Evolutionary conservation across 1,140 invertebrate species (phyloP).

Genomic region (Euwallacea similis): DNA sequence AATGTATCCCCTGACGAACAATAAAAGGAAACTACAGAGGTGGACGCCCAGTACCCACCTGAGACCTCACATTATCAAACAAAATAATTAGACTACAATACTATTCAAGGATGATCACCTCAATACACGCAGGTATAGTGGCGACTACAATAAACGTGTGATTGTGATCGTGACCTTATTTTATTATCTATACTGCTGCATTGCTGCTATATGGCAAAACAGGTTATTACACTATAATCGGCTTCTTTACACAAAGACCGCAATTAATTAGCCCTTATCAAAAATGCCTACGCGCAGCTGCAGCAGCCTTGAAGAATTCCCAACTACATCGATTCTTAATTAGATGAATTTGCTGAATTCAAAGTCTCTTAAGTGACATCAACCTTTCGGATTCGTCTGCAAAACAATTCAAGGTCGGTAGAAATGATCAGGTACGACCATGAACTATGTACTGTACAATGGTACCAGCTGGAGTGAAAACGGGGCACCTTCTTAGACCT

Average conservation of each 20-base stretch:
- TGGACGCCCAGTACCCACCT: too few relatives aligned
- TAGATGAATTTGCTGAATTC: too few relatives aligned
- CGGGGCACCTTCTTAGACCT: constrained; percentile 17
- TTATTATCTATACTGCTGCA: background rate
- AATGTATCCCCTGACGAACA: too few relatives aligned
- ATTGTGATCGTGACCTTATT: background rate
- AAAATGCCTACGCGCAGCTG: background rate
- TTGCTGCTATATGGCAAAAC: too few relatives aligned
- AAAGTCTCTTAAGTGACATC: too few relatives aligned
- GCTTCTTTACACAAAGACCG: background rate
- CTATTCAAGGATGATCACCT: constrained; percentile 1
- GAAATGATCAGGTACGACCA: constrained; percentile 21
- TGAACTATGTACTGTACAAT: constrained; percentile 31
- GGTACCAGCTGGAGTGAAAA: constrained; percentile 25
- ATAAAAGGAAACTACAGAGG: too few relatives aligned
- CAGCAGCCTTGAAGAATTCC: background rate
- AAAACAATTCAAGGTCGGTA: constrained; percentile 23
- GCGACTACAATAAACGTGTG: constrained; percentile 5
- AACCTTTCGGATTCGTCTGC: background rate
- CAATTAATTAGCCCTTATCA: background rate
- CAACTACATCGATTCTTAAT: too few relatives aligned
- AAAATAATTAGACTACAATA: too few relatives aligned
- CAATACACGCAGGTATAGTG: background rate
- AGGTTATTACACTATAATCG: too few relatives aligned
- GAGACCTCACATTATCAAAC: too few relatives aligned